These are phyloP conservation scores for Notarius lentiginosus DNA, from an alignment of 2,113 vertebrate species.

Conservation along the genomic window DNA sequence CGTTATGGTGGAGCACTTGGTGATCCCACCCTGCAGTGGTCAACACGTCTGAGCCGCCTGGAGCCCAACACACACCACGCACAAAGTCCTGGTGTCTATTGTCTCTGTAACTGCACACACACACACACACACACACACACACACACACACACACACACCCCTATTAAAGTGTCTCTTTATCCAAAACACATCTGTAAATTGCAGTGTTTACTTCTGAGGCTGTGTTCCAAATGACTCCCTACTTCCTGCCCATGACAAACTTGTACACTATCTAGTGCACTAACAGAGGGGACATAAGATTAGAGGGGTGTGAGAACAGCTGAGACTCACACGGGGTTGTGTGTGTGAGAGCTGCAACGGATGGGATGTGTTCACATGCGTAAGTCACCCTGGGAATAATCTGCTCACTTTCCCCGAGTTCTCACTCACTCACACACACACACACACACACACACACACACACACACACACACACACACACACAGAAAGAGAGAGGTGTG, in stretches of 20 bases:
- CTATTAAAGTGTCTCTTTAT: background rate
- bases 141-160: background rate
- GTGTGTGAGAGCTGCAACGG: too few species aligned
- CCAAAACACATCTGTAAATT: background rate
- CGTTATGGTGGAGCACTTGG: conserved; percentile 86
- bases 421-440: too few species aligned
- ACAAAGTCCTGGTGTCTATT: conserved; percentile 87
- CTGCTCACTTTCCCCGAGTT: too few species aligned
- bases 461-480: too few species aligned
- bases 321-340: background rate
- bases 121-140: background rate
- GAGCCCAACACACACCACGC: conserved; percentile 85
- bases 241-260: background rate
- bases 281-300: background rate
- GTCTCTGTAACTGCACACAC: conserved; percentile 77
- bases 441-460: too few species aligned
- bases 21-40: conserved; percentile 96
- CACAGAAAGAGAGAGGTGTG: too few species aligned
- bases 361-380: too few species aligned
- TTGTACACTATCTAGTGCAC: background rate
- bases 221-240: background rate
- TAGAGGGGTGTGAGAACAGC: too few species aligned
- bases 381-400: too few species aligned
- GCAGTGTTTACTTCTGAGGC: background rate
- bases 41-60: conserved; percentile 76